Evolutionary conservation across 2,888 invertebrate genomes (phyloP).

Genomic region (Isotomurus palustris): DNA sequence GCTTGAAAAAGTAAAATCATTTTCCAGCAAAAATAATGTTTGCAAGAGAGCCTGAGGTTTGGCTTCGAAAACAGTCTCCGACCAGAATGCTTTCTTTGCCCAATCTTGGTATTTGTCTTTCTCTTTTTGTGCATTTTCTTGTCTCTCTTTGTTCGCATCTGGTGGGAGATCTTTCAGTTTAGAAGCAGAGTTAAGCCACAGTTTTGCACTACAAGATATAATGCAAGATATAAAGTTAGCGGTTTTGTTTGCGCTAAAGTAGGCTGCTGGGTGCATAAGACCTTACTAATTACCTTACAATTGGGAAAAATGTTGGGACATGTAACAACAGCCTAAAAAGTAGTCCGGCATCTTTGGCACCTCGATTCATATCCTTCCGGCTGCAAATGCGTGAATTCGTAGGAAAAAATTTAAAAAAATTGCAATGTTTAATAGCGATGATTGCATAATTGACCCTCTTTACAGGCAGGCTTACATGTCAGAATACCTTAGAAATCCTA

Average conservation of each 20-base stretch:
- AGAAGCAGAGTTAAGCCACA: neutral
- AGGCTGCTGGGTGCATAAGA: no score
- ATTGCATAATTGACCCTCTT: no score
- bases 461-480: conserved; percentile 5
- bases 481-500: neutral
- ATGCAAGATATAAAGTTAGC: neutral
- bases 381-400: no score
- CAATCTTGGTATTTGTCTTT: neutral
- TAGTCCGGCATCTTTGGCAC: neutral
- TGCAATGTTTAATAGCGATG: no score
- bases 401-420: no score
- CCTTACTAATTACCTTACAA: conserved; percentile 3
- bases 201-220: neutral
- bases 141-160: neutral
- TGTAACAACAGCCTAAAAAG: neutral
- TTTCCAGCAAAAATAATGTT: conserved; percentile 1
- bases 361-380: neutral
- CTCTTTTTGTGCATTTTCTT: neutral
- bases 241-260: neutral
- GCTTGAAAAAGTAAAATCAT: neutral
- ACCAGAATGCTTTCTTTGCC: conserved; percentile 3
- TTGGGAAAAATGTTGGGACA: conserved; percentile 5
- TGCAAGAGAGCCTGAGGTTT: conserved; percentile 8
- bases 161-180: neutral
- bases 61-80: conserved; percentile 4